These are phyloP conservation scores for Heliconius ethilla DNA, from an alignment of 2,888 invertebrate species.

Conservation along the genomic window DNA sequence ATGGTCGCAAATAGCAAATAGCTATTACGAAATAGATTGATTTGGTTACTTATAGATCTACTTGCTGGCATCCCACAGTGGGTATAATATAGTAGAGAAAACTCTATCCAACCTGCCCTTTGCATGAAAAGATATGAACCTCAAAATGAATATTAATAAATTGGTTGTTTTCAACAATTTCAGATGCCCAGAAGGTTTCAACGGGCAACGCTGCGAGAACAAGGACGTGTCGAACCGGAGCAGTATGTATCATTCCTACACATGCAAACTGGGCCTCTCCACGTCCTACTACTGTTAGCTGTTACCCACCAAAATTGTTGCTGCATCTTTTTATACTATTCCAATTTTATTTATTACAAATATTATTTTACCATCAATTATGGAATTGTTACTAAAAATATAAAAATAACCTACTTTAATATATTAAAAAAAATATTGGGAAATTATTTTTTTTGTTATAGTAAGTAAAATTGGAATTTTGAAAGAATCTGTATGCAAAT, in stretches of 20 bases:
- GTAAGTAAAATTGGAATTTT: neutral
- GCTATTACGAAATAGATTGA: too few relatives aligned
- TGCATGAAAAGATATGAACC: neutral
- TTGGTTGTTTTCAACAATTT: constrained; percentile 47
- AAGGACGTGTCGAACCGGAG: constrained; percentile 88
- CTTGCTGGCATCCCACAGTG: too few relatives aligned
- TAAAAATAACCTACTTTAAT: neutral
- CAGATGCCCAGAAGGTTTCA: constrained; percentile 91
- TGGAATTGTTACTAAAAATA: neutral
- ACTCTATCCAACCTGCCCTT: too few relatives aligned
- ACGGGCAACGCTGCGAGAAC: constrained; percentile 89
- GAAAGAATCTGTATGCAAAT: constrained; percentile 5
- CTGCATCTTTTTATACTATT: constrained; percentile 9
- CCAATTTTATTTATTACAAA: neutral
- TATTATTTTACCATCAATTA: neutral
- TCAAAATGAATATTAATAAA: neutral
- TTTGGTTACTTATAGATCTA: too few relatives aligned
- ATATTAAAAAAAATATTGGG: too few relatives aligned
- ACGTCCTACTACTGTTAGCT: constrained; percentile 89
- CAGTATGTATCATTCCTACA: constrained; percentile 91
- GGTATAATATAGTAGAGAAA: too few relatives aligned
- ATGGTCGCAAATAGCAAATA: too few relatives aligned
- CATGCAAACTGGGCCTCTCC: constrained; percentile 90
- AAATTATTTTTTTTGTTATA: neutral
- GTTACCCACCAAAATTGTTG: constrained; percentile 22